Percentiles rank a stretch among this genome's conserved stretches.
Evolutionary conservation across 2,113 vertebrate species (phyloP).

Genomic region (Patagioenas fasciata): DNA sequence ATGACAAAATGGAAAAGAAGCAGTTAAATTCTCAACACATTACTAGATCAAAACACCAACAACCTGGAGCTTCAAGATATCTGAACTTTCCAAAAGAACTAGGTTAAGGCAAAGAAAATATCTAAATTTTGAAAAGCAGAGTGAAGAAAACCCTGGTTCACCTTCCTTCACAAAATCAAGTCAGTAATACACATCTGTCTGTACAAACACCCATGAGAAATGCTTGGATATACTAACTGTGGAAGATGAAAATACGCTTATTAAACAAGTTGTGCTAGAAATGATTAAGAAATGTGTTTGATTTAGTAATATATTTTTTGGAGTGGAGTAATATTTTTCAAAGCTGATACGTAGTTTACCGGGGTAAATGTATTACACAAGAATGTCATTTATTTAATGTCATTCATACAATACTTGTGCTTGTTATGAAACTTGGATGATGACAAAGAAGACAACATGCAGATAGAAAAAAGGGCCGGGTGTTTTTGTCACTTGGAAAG

Average conservation of each 20-base stretch:
- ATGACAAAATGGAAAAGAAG: neutral
- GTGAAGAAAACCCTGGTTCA: neutral
- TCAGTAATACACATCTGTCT: neutral
- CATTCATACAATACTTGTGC: neutral
- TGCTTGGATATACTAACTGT: neutral
- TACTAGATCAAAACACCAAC: neutral
- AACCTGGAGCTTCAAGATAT: neutral
- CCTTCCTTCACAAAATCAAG: neutral
- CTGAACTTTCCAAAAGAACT: neutral
- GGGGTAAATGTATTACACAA: neutral
- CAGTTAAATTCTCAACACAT: neutral
- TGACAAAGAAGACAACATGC: neutral
- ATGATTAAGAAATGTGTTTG: neutral
- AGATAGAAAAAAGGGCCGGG: neutral
- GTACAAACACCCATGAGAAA: neutral
- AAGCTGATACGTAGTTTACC: neutral
- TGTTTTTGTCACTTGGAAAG: neutral
- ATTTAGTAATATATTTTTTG: neutral
- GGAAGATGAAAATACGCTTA: neutral
- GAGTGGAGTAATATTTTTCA: neutral
- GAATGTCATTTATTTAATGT: neutral
- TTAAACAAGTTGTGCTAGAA: neutral
- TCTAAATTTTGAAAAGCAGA: neutral
- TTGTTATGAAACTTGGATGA: neutral
- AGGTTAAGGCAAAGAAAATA: neutral